Percentiles rank a stretch among this genome's conserved stretches.
Conservation (phyloP, 30 jellyfish, hydroid and myxozoan species). For the Hydractinia symbiolongicarpus region DNA sequence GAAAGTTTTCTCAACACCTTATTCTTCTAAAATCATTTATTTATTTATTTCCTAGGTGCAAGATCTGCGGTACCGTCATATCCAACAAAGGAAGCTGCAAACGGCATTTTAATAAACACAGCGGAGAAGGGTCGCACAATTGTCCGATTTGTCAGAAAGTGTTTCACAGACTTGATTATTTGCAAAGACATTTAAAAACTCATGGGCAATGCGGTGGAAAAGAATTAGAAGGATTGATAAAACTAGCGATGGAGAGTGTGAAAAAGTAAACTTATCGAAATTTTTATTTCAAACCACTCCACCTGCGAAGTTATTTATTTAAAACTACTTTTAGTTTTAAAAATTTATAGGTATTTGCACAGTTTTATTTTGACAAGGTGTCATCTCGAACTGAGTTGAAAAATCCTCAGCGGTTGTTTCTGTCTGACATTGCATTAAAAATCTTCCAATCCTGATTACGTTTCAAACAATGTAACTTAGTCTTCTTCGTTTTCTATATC, state of each 20-base stretch:
- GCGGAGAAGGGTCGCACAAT: neutral
- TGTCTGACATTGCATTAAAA: no score
- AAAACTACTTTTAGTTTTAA: no score
- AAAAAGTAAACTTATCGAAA: neutral
- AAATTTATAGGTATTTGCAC: no score
- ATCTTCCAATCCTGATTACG: no score
- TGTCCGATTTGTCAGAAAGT: slow-evolving; percentile 23
- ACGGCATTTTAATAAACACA: slow-evolving; percentile 6
- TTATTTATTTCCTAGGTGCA: slow-evolving; percentile 6
- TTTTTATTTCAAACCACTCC: no score
- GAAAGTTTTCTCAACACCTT: neutral
- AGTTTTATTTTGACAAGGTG: no score
- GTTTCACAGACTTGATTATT: slow-evolving; percentile 1
- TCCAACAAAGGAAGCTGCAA: slow-evolving; percentile 20
- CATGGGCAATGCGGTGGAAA: slow-evolving; percentile 1
- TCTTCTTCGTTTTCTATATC: no score
- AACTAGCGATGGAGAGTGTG: slow-evolving; percentile 18
- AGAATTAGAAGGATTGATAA: slow-evolving; percentile 4
- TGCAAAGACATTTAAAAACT: slow-evolving; percentile 10
- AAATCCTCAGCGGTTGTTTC: no score
- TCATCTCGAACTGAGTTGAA: no score
- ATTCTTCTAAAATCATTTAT: neutral
- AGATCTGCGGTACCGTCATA: slow-evolving; percentile 4
- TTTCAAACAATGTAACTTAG: no score
- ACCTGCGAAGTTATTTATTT: no score